Conservation (phyloP, 2,113 vertebrate species). For the Nanorana parkeri region DNA sequence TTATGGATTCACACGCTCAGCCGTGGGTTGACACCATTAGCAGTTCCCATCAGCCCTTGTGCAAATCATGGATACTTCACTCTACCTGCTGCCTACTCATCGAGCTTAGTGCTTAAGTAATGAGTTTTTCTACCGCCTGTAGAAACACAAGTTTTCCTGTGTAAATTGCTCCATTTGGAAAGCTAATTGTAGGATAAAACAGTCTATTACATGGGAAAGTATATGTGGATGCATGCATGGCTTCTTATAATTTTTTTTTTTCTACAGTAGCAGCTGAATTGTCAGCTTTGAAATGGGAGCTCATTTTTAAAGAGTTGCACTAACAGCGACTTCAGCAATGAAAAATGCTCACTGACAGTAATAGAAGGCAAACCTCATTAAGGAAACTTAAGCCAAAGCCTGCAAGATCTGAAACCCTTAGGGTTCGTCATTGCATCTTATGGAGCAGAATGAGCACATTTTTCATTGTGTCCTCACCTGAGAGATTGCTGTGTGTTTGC, state of each 20-base stretch:
- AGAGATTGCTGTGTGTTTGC: conserved; percentile 57
- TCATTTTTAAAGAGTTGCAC: conserved; percentile 76
- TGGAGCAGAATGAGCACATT: conserved; percentile 68
- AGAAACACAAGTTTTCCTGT: conserved; percentile 72
- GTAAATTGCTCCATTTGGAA: conserved; percentile 76
- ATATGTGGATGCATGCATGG: neutral
- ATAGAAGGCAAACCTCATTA: conserved; percentile 78
- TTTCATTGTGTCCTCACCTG: conserved; percentile 69
- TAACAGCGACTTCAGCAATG: conserved; percentile 74
- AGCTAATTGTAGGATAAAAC: conserved; percentile 75
- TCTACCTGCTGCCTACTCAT: conserved; percentile 48
- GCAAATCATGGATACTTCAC: conserved; percentile 45
- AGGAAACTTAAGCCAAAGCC: conserved; percentile 74
- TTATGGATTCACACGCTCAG: conserved; percentile 44
- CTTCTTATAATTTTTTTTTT: conserved; percentile 66
- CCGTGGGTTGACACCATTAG: conserved; percentile 52
- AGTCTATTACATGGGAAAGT: conserved; percentile 63
- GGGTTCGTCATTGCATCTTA: conserved; percentile 73
- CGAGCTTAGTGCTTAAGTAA: conserved; percentile 67
- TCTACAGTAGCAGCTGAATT: conserved; percentile 74
- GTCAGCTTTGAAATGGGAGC: conserved; percentile 73
- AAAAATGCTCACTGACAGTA: conserved; percentile 77
- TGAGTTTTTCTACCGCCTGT: conserved; percentile 67
- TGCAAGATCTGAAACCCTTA: conserved; percentile 71
- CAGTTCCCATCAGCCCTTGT: conserved; percentile 43